Evolutionary conservation across 2,888 invertebrate species (phyloP), one percentile per base, ranked within the genome.

Genomic region (Tetranychus piercei): DNA sequence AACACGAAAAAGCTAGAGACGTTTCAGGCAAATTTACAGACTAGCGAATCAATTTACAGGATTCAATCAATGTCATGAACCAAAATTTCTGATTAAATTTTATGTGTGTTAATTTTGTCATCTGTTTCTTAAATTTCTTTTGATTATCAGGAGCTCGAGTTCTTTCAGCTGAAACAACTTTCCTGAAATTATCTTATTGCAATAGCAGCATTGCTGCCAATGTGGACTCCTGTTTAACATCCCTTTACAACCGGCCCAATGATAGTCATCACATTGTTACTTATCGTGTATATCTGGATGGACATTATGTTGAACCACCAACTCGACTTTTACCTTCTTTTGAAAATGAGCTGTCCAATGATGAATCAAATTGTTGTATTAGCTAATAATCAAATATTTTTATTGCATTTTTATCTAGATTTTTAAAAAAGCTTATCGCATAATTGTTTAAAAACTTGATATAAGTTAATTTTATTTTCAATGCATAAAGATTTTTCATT

Each of bases 251-350:
- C 2, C 22, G 69, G 3, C 22, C 69, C 9, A 70, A 44, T 45
- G 45, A 44, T 5, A 55, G 74, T 15, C 74, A 74, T 43, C 55
- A 71, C 18, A 55, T 74, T n/a, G 64, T 64, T n/a, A 55, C 70
- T 22, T 74, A 74, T 71, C 45, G 74, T 20, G 70, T 74, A 45
- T 74, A 74, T 71, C 64, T 74, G 55, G 71, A 74, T 70, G 74
- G 74, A 55, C 74, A 74, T 22, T 74, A 71, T 23, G 44, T 74
- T 23, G 74, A 74, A 71, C 74, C 74, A 22, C 74, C 74, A 34
- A 65, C 71, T 11, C 70, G 74, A 64, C 65, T 74, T 11, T 70
- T 74, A 43, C 74, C 74, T 34, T 22, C 20, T 1, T 43, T 34
- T 66, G 70, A 67, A 9, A 44, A 64, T 4, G 66, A 43, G 15